These are phyloP conservation scores for Chloroceryle amazona DNA, from an alignment of 2,797 vertebrate genomes.

Conservation along the genomic window DNA sequence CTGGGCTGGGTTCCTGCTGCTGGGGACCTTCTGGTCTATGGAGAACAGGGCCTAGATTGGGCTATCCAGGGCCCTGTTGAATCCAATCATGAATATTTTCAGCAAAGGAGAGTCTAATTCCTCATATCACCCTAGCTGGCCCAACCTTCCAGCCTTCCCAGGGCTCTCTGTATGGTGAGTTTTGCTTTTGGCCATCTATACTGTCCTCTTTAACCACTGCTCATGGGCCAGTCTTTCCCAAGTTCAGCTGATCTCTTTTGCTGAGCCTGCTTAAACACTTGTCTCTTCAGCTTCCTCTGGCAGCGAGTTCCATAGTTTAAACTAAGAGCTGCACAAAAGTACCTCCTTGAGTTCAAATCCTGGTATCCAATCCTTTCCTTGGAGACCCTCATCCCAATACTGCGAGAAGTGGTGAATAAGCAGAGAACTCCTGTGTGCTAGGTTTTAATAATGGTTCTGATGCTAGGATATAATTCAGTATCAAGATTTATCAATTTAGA, in stretches of 20 bases:
- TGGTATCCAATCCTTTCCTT: neutral
- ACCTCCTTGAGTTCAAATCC: neutral
- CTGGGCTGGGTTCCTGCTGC: neutral
- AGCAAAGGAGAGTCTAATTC: neutral
- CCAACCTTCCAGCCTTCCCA: neutral
- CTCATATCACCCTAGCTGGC: neutral
- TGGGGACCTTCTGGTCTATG: neutral
- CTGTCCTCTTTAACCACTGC: neutral
- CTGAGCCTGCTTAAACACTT: neutral
- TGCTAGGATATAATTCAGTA: neutral
- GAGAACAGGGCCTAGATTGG: neutral
- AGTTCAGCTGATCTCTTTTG: neutral
- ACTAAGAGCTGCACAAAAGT: neutral
- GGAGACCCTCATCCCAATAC: neutral
- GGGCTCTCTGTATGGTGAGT: neutral
- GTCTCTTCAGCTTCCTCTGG: neutral
- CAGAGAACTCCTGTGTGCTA: neutral
- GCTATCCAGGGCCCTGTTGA: neutral
- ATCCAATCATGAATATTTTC: neutral
- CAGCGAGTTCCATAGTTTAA: neutral
- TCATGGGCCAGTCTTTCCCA: neutral
- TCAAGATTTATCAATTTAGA: neutral
- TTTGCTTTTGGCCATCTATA: neutral
- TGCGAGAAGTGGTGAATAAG: neutral
- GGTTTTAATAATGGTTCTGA: neutral